These are phyloP conservation scores for Cerastis leucographa DNA, from an alignment of 2,888 invertebrate species.

Conservation along the genomic window DNA sequence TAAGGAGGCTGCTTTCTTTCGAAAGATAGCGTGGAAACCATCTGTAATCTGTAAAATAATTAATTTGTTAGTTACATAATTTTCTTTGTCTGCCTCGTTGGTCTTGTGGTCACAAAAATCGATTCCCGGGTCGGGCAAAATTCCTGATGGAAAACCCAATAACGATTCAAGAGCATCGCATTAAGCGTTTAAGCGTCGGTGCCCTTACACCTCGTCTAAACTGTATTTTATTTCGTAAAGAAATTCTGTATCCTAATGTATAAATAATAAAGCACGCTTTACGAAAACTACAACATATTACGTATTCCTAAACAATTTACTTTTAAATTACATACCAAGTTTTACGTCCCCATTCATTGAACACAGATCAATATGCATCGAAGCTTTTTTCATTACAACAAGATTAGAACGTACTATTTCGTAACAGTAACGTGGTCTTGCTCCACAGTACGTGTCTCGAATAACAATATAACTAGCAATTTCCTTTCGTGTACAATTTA, in stretches of 20 bases:
- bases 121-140: too few relatives aligned
- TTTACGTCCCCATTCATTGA: constrained; percentile 19
- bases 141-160: too few relatives aligned
- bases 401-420: constrained; percentile 46
- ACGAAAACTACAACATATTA: constrained; percentile 13
- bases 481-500: constrained; percentile 59
- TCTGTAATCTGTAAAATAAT: background rate
- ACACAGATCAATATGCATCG: constrained; percentile 22
- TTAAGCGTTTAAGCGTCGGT: too few relatives aligned
- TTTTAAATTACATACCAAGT: constrained; percentile 35
- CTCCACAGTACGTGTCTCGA: constrained; percentile 54
- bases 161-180: too few relatives aligned
- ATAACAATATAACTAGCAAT: constrained; percentile 53
- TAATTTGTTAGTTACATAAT: background rate
- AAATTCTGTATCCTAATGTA: background rate
- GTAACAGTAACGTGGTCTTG: constrained; percentile 42
- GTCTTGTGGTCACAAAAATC: too few relatives aligned
- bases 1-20: too few relatives aligned
- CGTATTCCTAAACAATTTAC: constrained; percentile 23
- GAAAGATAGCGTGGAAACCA: too few relatives aligned
- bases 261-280: background rate
- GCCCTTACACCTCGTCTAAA: too few relatives aligned
- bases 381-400: constrained; percentile 48
- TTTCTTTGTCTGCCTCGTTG: too few relatives aligned
- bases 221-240: background rate